A percentile compares a stretch with the other conserved stretches of the same genome.
Evolutionary conservation across 37 sponge, comb jelly and placozoan species (phyloP).

Genomic region (Theonella swinhoei): DNA sequence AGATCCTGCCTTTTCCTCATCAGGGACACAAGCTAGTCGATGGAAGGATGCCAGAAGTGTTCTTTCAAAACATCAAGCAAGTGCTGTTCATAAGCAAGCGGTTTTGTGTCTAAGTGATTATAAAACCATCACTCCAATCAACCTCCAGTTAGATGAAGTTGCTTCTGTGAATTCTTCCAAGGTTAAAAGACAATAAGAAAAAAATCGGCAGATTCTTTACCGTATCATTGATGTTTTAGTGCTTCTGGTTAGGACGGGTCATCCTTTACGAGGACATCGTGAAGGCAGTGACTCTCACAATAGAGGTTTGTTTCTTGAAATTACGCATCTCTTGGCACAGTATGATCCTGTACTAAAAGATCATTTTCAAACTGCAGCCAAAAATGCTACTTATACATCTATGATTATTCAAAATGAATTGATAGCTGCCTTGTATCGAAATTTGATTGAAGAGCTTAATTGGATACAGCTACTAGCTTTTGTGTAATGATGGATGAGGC

Average conservation of each 20-base stretch:
- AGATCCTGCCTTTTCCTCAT: conserved; percentile 18
- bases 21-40: conserved; percentile 19
- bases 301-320: conserved; percentile 3
- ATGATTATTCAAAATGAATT: conserved; percentile 26
- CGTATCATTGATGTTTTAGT: conserved; percentile 26
- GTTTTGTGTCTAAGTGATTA: neutral
- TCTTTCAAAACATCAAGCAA: conserved; percentile 17
- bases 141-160: conserved; percentile 9
- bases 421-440: conserved; percentile 12
- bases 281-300: conserved; percentile 23
- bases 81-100: conserved; percentile 32
- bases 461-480: conserved; percentile 7
- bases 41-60: conserved; percentile 22
- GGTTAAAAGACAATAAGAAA: conserved; percentile 16
- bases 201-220: conserved; percentile 18
- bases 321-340: conserved; percentile 11
- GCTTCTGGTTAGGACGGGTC: conserved; percentile 21
- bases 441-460: conserved; percentile 10
- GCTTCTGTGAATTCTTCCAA: neutral
- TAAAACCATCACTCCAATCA: conserved; percentile 2
- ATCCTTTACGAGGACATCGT: conserved; percentile 24
- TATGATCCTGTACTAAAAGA: conserved; percentile 22
- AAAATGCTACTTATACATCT: conserved; percentile 21
- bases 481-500: conserved; percentile 42
- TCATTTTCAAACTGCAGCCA: conserved; percentile 12